Base-by-base conservation (phyloP, 2,888 invertebrate genomes). In the Notodonta ziczac region DNA sequence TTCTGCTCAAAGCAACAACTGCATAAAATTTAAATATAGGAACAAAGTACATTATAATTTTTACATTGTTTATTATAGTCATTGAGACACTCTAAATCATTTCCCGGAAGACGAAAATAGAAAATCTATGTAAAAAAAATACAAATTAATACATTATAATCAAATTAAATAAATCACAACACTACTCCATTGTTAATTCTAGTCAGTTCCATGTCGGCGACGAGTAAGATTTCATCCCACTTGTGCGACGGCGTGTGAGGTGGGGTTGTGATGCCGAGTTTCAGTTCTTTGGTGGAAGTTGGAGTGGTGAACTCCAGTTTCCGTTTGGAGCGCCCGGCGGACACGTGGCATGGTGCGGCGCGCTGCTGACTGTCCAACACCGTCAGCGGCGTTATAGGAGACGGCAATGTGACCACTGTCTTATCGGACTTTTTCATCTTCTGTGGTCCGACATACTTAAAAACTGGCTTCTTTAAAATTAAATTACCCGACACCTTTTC, bases 381-480 rank as follows among this genome's bases (percentile, higher is more conserved):
- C 56, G 88, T 80, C 4, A 90, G 77, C 39, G 94, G 92, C 55
- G 92, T 91, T 44, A 92, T 81, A 2, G 93, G 91, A 32, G 94
- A 90, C 58, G 85, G 88, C 63, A 87, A 88, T 7, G 79, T 75
- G 48, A 83, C 57, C 54, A 75, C 64, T 57, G 83, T 63, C 64
- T 86, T 88, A 42, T 89, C 89, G 77, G 80, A 70, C 70, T 87
- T 89, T 74, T 89, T 92, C 68, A 84, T 80, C 76, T 90, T 88
- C 57, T 85, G 84, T 46, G 94, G 94, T 54, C 96, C 96, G 66
- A 94, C 94, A 88, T 96, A 96, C 76, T 93, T 94, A 84, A 96
- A 96, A 64, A 96, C 95, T 67, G 96, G 96, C 81, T 96, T 96
- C 75, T 95, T 94, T 76, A 95, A 91, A 83, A 87, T 94, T 87